Base-by-base conservation (phyloP, 1,140 invertebrate genomes). In the Eurosta solidaginis region DNA sequence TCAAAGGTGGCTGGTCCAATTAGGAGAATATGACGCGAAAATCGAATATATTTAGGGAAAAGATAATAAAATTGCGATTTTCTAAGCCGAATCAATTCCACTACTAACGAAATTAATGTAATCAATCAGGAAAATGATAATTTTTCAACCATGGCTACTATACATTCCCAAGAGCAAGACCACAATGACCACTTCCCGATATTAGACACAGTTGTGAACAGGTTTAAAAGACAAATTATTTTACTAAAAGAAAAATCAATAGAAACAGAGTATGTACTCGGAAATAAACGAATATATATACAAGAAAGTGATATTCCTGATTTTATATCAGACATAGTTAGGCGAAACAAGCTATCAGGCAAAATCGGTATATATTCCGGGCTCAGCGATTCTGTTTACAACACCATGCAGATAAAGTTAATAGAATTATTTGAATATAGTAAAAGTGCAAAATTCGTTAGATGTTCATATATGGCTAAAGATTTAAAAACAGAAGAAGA, bases 331-430 rank as follows among this genome's bases (percentile, higher is more conserved):
- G 74, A 76, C 42, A 76, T 78, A 20, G 44, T 75, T 45, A 36
- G 52, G n/a, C 42, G 29, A 49, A 50, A 44, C 33, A 50, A 74
- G 54, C 27, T 42, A 76, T 52, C 59, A 77, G 78, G 80, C 63
- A 79, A 78, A 79, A 77, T 78, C 7, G 52, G 77, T n/a, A 81
- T 79, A 42, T 79, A 73, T 74, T 79, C 76, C 7, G 78, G 79
- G 42, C 14, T 81, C 42, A 29, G n/a, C 3, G 76, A 79, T 29
- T 40, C 49, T 12, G 27, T 73, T 14, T 79, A 79, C 5, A 79
- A 78, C 29, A 79, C 20, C 52, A 74, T 81, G 0, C 77, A 81
- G 73, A 3, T 74, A 78, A 81, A 79, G 47, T 68, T 81, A 76
- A 78, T 76, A 1, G 14, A 80, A 74, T 14, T 79, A 44, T 80